These are phyloP conservation scores for Thunnus maccoyii DNA, from an alignment of 2,113 vertebrate genomes.

Conservation along the genomic window DNA sequence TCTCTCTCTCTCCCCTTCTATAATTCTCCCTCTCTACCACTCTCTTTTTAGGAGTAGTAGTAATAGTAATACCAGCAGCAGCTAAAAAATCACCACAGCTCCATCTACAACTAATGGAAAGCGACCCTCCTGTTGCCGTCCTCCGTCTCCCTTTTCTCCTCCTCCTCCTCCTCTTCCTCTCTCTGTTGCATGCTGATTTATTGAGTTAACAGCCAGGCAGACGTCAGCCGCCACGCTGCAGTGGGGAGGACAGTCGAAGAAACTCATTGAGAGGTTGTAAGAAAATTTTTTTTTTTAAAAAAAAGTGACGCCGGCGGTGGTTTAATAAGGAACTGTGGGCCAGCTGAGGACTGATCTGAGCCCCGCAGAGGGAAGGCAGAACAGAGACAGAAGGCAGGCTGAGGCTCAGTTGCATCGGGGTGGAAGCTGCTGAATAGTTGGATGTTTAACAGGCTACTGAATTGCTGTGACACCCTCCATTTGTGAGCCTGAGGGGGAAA, in stretches of 20 bases:
- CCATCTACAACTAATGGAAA: slow-evolving; percentile 58
- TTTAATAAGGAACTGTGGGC: slow-evolving; percentile 39
- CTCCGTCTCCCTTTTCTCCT: slow-evolving; percentile 4
- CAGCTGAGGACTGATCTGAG: slow-evolving; percentile 53
- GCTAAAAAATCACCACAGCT: slow-evolving; percentile 50
- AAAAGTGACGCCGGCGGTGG: slow-evolving; percentile 35
- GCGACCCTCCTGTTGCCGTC: slow-evolving; percentile 64
- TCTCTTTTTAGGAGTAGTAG: slow-evolving; percentile 46
- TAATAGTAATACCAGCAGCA: slow-evolving; percentile 45
- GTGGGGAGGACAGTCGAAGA: slow-evolving; percentile 39
- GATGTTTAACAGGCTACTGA: slow-evolving; percentile 22
- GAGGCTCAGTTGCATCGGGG: slow-evolving; percentile 19
- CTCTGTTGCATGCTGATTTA: slow-evolving; percentile 61
- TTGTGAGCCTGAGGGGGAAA: slow-evolving; percentile 1
- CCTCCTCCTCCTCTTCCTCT: slow-evolving; percentile 35
- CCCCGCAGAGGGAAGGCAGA: slow-evolving; percentile 20
- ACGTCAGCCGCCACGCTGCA: slow-evolving; percentile 7
- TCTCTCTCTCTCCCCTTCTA: not conserved
- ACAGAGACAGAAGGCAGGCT: not conserved
- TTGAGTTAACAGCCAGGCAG: slow-evolving; percentile 56
- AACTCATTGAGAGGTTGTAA: slow-evolving; percentile 66
- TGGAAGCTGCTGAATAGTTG: slow-evolving; percentile 50
- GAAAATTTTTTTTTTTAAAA: slow-evolving; percentile 1
- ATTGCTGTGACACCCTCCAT: not conserved
- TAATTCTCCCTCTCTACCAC: slow-evolving; percentile 17